Base-by-base conservation (phyloP, 2,113 vertebrate genomes). In the Stigmatopora argus region DNA sequence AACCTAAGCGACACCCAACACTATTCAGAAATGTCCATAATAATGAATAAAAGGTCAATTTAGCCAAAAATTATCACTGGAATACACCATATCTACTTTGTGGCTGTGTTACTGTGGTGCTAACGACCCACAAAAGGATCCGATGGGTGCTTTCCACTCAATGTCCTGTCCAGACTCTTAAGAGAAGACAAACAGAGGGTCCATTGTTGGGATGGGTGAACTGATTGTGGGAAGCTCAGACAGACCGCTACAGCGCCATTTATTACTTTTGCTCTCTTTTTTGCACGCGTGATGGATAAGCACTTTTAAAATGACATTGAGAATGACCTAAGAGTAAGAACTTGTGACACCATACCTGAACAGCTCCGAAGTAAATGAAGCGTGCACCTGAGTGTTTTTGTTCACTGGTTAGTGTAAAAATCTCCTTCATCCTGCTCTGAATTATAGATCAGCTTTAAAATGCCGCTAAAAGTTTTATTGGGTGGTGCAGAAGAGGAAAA, bases 381-480 rank as follows among this genome's bases (percentile, higher is more conserved):
- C 64, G 5, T 78, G 78, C 71, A 35, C 38, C 38, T 41, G 38
- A 8, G 38, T 85, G 79, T 86, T 89, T 87, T 80, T 83, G 78
- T 84, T 85, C 67, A 34, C 66, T 64, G 61, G 44, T 63, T 71
- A 60, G 68, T 79, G 80, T 83, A 79, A 82, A 89, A 88, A 85
- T 84, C 72, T 79, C 71, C 85, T 87, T 88, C 85, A 86, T 89
- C 80, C 83, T 82, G 83, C 67, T 66, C 73, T 89, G 75, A 90
- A 90, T 90, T 86, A 89, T 88, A 86, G 74, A 91, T 91, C 75
- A 77, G 78, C 74, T 90, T 87, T 88, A 89, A 89, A 89, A 90
- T 81, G 82, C 80, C 79, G 83, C 88, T 89, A 87, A 90, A 88
- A 88, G 78, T 91, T 91, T 90, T 86, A 92, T 89, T 86, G 86